Conservation (phyloP, 2,113 vertebrate species). For the Cyanoramphus novaezelandiae region DNA sequence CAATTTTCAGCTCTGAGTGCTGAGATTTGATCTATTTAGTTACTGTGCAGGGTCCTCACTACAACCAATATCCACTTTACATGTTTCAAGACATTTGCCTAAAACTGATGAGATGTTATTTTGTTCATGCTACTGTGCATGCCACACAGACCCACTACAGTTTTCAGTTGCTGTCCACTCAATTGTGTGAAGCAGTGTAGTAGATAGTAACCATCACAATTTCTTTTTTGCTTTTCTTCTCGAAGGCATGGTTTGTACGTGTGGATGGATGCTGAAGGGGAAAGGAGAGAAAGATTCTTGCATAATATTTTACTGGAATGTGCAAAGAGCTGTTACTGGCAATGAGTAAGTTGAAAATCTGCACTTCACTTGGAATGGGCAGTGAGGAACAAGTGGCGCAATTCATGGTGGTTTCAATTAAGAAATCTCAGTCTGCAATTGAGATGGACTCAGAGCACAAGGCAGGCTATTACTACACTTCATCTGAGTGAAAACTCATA, state of each 20-base stretch:
- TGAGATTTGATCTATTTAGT: not conserved
- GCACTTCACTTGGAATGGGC: not conserved
- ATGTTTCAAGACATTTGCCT: not conserved
- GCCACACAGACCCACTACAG: not conserved
- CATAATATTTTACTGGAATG: not conserved
- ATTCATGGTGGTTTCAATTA: not conserved
- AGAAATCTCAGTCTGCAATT: not conserved
- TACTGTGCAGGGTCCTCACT: not conserved
- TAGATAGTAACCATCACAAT: not conserved
- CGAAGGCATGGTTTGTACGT: not conserved
- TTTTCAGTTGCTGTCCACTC: not conserved
- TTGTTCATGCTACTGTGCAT: not conserved
- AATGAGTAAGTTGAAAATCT: not conserved
- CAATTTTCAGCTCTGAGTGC: not conserved
- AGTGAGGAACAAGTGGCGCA: not conserved
- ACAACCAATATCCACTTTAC: not conserved
- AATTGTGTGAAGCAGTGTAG: not conserved
- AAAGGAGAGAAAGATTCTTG: not conserved
- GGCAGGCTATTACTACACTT: not conserved
- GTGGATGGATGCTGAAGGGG: not conserved
- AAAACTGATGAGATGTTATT: not conserved
- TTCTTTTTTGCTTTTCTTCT: not conserved
- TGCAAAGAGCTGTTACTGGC: not conserved
- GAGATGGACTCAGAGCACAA: not conserved
- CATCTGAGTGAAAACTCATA: not conserved